Conservation (phyloP, 2,797 vertebrate genomes). For the Crypturellus tataupa region DNA sequence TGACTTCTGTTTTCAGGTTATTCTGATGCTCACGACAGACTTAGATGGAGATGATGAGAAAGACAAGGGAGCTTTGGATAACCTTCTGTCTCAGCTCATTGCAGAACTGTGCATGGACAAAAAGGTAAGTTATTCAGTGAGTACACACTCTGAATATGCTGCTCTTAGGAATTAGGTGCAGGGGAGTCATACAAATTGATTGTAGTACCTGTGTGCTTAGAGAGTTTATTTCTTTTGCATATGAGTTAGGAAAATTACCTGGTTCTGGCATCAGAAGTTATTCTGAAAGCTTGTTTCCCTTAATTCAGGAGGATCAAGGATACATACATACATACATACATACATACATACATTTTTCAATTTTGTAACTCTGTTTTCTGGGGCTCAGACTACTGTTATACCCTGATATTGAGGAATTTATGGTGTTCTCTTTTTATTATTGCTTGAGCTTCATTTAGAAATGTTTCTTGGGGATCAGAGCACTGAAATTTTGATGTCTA, state of each 20-base stretch:
- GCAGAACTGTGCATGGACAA: slow-evolving; percentile 96
- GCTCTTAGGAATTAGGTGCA: neutral
- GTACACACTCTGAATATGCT: neutral
- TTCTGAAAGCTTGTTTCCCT: neutral
- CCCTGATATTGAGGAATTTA: neutral
- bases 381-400: neutral
- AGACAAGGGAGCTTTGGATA: slow-evolving; percentile 96
- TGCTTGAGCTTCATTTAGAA: neutral
- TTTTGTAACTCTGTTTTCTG: neutral
- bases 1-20: slow-evolving; percentile 80
- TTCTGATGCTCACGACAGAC: slow-evolving; percentile 98
- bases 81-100: slow-evolving; percentile 94
- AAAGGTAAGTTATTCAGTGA: slow-evolving; percentile 83
- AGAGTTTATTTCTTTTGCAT: neutral
- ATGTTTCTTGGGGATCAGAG: neutral
- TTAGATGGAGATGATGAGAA: slow-evolving; percentile 98
- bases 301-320: neutral
- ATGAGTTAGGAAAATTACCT: neutral
- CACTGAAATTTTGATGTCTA: neutral
- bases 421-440: neutral
- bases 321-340: neutral
- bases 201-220: neutral
- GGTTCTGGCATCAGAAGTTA: neutral
- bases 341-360: neutral
- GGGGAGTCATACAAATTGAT: neutral